A percentile compares a stretch with the other conserved stretches of the same genome.
Evolutionary conservation across 2,113 vertebrate species (phyloP).

Genomic region (Oncorhynchus gorbuscha): DNA sequence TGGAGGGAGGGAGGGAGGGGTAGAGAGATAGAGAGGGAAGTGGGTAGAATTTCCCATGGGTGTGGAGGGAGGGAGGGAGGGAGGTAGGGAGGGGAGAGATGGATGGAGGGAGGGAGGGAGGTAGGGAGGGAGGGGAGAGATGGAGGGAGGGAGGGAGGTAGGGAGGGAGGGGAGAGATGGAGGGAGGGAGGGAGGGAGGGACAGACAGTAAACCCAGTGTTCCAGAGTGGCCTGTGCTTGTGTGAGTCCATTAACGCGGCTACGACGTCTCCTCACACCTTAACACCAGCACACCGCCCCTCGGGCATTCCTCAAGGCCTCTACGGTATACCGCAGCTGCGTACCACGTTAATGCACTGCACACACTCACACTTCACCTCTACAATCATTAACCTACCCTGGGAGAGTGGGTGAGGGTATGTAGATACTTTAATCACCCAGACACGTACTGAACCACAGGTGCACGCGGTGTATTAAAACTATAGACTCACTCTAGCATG

Average conservation of each 20-base stretch:
- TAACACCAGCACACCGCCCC: conserved; percentile 25
- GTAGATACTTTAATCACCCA: conserved; percentile 24
- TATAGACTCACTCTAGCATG: too few relatives aligned
- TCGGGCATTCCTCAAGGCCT: conserved; percentile 37
- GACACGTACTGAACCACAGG: neutral
- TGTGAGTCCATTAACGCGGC: conserved; percentile 33
- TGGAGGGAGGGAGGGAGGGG: too few relatives aligned
- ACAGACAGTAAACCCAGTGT: conserved; percentile 10
- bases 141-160: too few relatives aligned
- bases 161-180: neutral
- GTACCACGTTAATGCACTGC: neutral
- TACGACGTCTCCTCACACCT: conserved; percentile 35
- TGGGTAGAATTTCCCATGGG: neutral
- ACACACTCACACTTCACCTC: conserved; percentile 29
- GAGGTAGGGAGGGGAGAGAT: neutral
- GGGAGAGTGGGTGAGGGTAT: conserved; percentile 1
- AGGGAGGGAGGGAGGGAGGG: too few relatives aligned
- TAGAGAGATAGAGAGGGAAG: too few relatives aligned
- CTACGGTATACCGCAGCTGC: conserved; percentile 42
- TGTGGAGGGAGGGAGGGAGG: neutral
- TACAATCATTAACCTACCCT: conserved; percentile 46
- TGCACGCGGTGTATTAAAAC: neutral
- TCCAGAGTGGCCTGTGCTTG: conserved; percentile 2
- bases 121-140: neutral
- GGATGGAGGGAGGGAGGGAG: too few relatives aligned